Percentiles rank a stretch among this genome's conserved stretches.
Evolutionary conservation across 2,113 vertebrate genomes (phyloP).

Genomic region (Otus sunia): DNA sequence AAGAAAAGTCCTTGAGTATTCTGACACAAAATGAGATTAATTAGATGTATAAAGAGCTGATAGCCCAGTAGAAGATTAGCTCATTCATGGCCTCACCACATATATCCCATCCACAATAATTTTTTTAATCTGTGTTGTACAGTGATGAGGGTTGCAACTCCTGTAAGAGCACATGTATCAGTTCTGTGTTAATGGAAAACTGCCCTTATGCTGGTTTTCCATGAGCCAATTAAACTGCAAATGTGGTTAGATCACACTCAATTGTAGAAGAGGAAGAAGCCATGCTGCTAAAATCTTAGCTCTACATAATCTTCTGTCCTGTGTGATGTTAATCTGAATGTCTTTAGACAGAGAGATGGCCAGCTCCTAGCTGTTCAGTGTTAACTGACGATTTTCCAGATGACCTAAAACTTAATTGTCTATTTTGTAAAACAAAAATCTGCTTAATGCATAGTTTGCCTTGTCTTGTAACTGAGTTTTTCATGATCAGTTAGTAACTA

Average conservation of each 20-base stretch:
- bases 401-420: neutral
- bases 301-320: neutral
- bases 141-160: neutral
- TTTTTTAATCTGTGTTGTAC: neutral
- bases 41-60: neutral
- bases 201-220: neutral
- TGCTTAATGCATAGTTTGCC: neutral
- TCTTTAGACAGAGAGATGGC: neutral
- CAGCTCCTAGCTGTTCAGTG: neutral
- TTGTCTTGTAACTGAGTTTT: neutral
- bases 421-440: neutral
- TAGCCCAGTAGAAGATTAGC: neutral
- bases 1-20: neutral
- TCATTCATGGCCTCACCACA: neutral
- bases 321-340: neutral
- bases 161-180: neutral
- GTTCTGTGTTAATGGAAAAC: neutral
- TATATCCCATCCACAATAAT: neutral
- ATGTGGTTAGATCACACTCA: rapidly evolving
- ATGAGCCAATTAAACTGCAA: neutral
- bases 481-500: rapidly evolving
- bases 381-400: neutral
- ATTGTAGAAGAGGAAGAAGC: neutral
- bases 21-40: neutral
- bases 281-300: neutral